Conservation (phyloP, 2,797 vertebrate species). For the Nannoperca australis region DNA sequence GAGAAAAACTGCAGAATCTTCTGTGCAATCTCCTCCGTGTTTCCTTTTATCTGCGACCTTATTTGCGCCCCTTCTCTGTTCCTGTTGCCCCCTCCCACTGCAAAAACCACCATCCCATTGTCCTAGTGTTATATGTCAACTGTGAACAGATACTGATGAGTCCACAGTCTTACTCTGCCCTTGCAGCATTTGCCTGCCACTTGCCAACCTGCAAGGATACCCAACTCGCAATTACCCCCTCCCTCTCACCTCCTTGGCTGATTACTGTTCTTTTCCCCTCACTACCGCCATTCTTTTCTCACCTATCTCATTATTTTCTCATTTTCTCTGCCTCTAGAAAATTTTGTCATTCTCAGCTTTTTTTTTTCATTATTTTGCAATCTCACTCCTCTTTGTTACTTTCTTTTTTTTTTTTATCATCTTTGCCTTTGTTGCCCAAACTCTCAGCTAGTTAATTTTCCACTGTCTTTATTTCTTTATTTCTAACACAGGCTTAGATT, state of each 20-base stretch:
- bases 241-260: slow-evolving; percentile 56
- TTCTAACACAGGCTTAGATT: neutral
- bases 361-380: slow-evolving; percentile 36
- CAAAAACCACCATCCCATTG: slow-evolving; percentile 57
- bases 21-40: slow-evolving; percentile 25
- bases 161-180: slow-evolving; percentile 75
- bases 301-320: slow-evolving; percentile 60
- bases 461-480: slow-evolving; percentile 33
- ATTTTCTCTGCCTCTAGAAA: slow-evolving; percentile 47
- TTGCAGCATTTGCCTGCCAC: slow-evolving; percentile 73
- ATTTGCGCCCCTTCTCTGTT: slow-evolving; percentile 27
- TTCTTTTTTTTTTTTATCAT: slow-evolving; percentile 28
- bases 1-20: slow-evolving; percentile 15
- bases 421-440: slow-evolving; percentile 30
- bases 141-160: slow-evolving; percentile 79
- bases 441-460: slow-evolving; percentile 14
- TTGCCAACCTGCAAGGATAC: slow-evolving; percentile 63
- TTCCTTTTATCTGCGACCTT: slow-evolving; percentile 42
- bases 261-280: slow-evolving; percentile 58
- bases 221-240: slow-evolving; percentile 46
- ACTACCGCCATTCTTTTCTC: slow-evolving; percentile 55
- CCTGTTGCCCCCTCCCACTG: slow-evolving; percentile 8
- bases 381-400: slow-evolving; percentile 16
- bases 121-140: slow-evolving; percentile 75
- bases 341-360: slow-evolving; percentile 38